Evolutionary conservation across 2,113 vertebrate species (phyloP), one percentile per base, ranked within the genome.

Genomic region (Gracilinanus agilis): DNA sequence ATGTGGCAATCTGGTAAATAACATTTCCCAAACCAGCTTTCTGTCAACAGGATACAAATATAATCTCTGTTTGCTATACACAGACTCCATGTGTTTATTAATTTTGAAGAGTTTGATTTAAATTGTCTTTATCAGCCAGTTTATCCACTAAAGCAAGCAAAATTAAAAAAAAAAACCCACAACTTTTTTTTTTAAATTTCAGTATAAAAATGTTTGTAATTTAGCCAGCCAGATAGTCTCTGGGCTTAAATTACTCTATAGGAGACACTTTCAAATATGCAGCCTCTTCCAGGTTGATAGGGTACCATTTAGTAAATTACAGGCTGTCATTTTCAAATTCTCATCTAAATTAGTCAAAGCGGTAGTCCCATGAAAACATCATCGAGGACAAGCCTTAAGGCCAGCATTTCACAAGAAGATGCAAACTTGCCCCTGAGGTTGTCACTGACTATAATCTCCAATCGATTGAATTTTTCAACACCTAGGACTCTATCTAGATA

Each of bases 321-420:
- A 75, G 1, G 54, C 44, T 58, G 23, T 0, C 8, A 16, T 49
- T 53, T 12, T 92, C 90, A 94, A 83, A 27, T 3, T 88, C 13
- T 24, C 25, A 92, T 53, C 56, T 94, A 96, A 96, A 67, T 95
- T 97, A 95, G 53, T 88, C 25, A 90, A 44, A 53, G n/a, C 91
- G 40, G 11, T 95, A 94, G 92, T 53, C 44, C 91, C 49, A 91
- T 53, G 34, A 24, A 19, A 91, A 12, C 9, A 91, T 67, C 92
- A 44, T 24, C 94, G 91, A 55, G 23, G 92, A 89, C 9, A 44
- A 16, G 0, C n/a, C 67, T 40, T 83, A 40, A 16, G 34, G 34
- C 67, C 67, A 34, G 0, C 12, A 2, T 75, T 75, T 75, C 12
- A 34, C 29, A 34, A 75, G 13, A 3, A 83, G 16, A 40, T 40